Conservation (phyloP, 2,797 vertebrate genomes). For the Numenius phaeopus region DNA sequence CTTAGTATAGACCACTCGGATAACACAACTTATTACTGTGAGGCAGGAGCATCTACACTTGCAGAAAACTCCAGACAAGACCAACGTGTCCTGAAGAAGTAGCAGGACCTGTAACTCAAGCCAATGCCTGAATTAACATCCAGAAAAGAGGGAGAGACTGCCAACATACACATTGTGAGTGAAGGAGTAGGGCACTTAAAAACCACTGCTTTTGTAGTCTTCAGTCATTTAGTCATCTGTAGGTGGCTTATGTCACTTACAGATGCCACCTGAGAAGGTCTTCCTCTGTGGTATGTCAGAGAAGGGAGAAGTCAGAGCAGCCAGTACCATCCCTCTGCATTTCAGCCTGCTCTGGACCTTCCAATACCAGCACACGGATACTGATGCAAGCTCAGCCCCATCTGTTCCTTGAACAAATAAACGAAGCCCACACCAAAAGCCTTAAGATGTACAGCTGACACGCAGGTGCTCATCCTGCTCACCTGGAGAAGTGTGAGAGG, state of each 20-base stretch:
- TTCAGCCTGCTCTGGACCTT: neutral
- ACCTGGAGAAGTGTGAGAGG: neutral
- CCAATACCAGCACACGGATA: neutral
- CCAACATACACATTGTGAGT: rapidly evolving
- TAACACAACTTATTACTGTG: neutral
- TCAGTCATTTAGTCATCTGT: neutral
- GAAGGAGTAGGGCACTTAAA: neutral
- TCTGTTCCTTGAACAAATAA: neutral
- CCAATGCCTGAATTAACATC: neutral
- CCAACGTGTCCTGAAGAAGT: neutral
- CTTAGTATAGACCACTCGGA: neutral
- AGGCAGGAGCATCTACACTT: neutral
- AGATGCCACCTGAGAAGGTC: neutral
- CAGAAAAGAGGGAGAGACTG: neutral
- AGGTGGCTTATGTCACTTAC: neutral
- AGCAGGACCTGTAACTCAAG: neutral
- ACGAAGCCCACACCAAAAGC: neutral
- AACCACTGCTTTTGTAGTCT: neutral
- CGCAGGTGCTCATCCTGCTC: neutral
- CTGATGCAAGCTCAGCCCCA: neutral
- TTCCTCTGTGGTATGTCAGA: neutral
- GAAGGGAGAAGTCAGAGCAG: neutral
- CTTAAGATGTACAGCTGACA: neutral
- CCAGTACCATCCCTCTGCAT: neutral
- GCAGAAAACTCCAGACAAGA: neutral